These are phyloP conservation scores for Zingel zingel DNA, from an alignment of 2,113 vertebrate species.

Conservation along the genomic window DNA sequence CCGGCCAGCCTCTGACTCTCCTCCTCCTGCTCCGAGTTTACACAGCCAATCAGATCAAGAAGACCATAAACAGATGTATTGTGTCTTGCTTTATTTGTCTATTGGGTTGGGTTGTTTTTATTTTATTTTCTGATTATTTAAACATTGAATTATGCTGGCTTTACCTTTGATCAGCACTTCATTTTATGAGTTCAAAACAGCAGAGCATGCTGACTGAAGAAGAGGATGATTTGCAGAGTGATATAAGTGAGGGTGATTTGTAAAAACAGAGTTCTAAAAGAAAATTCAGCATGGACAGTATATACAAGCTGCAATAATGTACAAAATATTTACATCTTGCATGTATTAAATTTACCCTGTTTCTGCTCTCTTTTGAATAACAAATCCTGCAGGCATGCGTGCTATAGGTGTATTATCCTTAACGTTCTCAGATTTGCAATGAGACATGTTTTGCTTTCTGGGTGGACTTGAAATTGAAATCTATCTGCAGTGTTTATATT, in stretches of 20 bases:
- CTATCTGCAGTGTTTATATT: slow-evolving; percentile 50
- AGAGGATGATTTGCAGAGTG: neutral
- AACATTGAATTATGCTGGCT: slow-evolving; percentile 26
- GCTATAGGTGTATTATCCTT: slow-evolving; percentile 37
- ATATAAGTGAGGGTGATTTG: neutral
- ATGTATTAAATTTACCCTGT: neutral
- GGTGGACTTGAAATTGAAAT: slow-evolving; percentile 47
- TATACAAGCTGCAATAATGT: neutral
- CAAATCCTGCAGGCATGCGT: neutral
- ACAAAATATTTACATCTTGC: neutral
- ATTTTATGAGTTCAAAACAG: slow-evolving; percentile 1
- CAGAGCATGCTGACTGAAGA: neutral
- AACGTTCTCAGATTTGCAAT: slow-evolving; percentile 35
- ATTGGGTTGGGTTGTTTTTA: slow-evolving; percentile 34
- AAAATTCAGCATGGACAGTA: neutral
- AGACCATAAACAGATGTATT: slow-evolving; percentile 53
- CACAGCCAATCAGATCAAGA: slow-evolving; percentile 58
- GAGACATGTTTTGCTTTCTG: slow-evolving; percentile 21
- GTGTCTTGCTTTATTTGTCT: slow-evolving; percentile 31
- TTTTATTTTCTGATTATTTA: slow-evolving; percentile 47
- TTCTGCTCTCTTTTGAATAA: neutral
- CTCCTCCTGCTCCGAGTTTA: slow-evolving; percentile 46
- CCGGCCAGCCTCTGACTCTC: slow-evolving; percentile 47
- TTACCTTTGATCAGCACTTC: neutral
- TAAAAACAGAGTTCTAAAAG: neutral